Evolutionary conservation across 2,888 invertebrate genomes (phyloP).

Genomic region (Scaptomyza tumidula): DNA sequence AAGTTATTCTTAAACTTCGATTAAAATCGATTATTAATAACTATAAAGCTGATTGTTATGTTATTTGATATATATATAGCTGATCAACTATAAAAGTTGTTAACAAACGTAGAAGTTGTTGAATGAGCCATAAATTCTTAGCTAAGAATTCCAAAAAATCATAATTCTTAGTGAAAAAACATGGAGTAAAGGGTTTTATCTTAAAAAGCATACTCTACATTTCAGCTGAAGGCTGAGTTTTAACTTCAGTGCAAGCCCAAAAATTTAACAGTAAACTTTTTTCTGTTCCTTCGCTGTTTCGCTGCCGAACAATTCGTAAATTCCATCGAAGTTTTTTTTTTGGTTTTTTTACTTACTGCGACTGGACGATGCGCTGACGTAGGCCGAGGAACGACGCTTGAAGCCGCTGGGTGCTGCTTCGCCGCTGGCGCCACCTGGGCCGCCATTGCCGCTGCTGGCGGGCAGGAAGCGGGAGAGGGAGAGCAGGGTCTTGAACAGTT

Average conservation of each 20-base stretch:
- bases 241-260: not conserved
- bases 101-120: not conserved
- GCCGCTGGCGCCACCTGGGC: slow-evolving; percentile 85
- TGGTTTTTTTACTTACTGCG: slow-evolving; percentile 82
- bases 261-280: slow-evolving; percentile 12
- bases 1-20: too few relatives aligned
- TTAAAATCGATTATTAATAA: too few relatives aligned
- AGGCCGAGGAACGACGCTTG: slow-evolving; percentile 90
- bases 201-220: not conserved
- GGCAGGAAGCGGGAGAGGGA: slow-evolving; percentile 90
- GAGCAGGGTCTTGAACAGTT: slow-evolving; percentile 92
- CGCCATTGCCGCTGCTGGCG: slow-evolving; percentile 85
- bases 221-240: not conserved
- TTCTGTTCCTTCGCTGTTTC: not conserved
- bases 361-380: slow-evolving; percentile 87
- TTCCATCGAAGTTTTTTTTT: not conserved
- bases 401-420: slow-evolving; percentile 86
- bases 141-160: not conserved
- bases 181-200: not conserved
- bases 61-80: too few relatives aligned
- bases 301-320: slow-evolving; percentile 8
- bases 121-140: not conserved
- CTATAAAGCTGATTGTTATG: too few relatives aligned
- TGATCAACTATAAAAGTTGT: not conserved
- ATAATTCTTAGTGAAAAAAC: not conserved